Evolutionary conservation across 2,113 vertebrate species (phyloP), one percentile per base, ranked within the genome.

Genomic region (Ophiodon elongatus): DNA sequence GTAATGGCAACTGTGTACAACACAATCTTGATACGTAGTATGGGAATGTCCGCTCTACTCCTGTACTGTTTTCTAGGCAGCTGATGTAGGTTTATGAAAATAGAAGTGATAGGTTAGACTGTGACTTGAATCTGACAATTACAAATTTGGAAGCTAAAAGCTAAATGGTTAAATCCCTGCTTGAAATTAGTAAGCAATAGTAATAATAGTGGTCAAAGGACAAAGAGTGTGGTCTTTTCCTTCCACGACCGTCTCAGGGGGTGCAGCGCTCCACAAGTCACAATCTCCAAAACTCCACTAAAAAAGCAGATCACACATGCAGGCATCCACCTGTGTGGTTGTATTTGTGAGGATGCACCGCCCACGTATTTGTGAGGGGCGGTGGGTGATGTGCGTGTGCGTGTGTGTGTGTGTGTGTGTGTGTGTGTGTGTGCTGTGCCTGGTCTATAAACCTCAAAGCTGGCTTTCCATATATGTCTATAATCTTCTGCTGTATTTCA

Each of bases 401-500:
- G 13, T 37, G 21, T 56, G 71, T 54, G 23, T 23, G 52, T 54
- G 9, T 60, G 57, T 31, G 14, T 59, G 13, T 59, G 27, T 79
- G 31, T 76, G 35, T 60, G 57, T 31, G 14, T 59, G 13, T 59
- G 27, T 79, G 31, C n/a, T 76, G 35, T 47, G 43, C 31, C 39
- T 67, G 72, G 8, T 74, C 57, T 81, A 52, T 76, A 89, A 87
- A 88, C 74, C 79, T 87, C 83, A 73, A 72, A 82, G 68, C 82
- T 33, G 79, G 70, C 73, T 89, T 81, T 88, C 70, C 81, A 80
- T 84, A 86, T 85, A 80, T 59, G 56, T 92, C 77, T 88, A 25
- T 87, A 88, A 92, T 92, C 81, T 87, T 85, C 77, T 78, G 76
- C 82, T 89, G 78, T 92, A 81, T 90, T 93, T 85, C 66, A 66